These are phyloP conservation scores for Arctocebus calabarensis DNA, from an alignment of 2,797 vertebrate genomes.

Conservation along the genomic window DNA sequence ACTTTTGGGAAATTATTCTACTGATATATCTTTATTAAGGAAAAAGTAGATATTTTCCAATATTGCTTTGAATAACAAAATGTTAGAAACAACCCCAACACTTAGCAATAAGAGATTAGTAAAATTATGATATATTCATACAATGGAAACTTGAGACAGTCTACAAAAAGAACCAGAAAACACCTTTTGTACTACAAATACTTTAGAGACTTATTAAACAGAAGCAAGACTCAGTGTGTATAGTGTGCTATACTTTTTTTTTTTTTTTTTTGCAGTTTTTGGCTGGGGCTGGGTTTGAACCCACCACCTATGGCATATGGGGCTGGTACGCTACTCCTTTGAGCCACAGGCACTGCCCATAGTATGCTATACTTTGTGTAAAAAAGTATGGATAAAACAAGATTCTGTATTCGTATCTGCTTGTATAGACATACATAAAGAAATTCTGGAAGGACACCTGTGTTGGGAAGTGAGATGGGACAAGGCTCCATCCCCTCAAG, in stretches of 20 bases:
- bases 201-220: background rate
- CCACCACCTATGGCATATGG: no score
- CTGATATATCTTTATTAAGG: background rate
- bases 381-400: background rate
- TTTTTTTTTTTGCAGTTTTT: no score
- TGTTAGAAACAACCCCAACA: background rate
- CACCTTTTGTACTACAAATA: background rate
- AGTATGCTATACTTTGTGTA: background rate
- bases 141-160: background rate
- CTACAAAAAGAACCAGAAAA: background rate
- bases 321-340: no score
- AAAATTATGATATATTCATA: background rate
- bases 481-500: background rate
- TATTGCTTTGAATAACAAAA: constrained; percentile 8
- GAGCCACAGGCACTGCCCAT: no score
- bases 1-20: constrained; percentile 58
- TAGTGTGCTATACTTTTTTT: background rate
- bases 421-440: background rate
- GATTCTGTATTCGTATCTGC: background rate
- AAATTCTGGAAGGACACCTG: background rate
- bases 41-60: background rate
- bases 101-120: background rate
- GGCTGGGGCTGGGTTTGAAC: no score
- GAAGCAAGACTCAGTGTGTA: background rate
- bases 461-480: background rate